Percentiles rank a stretch among this genome's conserved stretches.
Evolutionary conservation across 2,797 vertebrate species (phyloP).

Genomic region (Sitta carolinensis): DNA sequence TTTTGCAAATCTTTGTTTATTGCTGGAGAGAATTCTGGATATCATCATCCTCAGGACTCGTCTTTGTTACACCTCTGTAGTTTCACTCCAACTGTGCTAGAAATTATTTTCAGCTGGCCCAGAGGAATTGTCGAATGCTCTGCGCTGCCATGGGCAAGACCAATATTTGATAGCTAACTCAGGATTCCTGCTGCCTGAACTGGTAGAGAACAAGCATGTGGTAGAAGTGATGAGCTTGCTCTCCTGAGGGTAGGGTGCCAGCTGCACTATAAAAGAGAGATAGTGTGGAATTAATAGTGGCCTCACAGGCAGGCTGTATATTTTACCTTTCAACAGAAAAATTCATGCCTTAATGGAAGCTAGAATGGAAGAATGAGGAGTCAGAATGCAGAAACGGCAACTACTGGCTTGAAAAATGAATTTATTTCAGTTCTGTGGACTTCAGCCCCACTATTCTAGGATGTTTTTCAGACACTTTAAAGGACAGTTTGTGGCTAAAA

Average conservation of each 20-base stretch:
- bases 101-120: constrained; percentile 71
- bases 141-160: constrained; percentile 45
- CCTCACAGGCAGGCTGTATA: constrained; percentile 58
- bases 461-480: neutral
- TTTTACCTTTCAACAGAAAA: constrained; percentile 57
- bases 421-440: neutral
- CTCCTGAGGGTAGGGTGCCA: constrained; percentile 69
- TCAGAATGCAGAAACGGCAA: neutral
- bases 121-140: constrained; percentile 44
- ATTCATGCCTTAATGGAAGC: constrained; percentile 36
- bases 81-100: constrained; percentile 52
- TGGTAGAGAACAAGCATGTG: constrained; percentile 68
- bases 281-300: constrained; percentile 72
- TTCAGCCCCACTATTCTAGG: neutral
- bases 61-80: constrained; percentile 55
- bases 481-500: neutral
- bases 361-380: neutral
- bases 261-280: constrained; percentile 67
- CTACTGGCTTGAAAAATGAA: neutral
- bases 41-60: constrained; percentile 14
- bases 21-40: constrained; percentile 15
- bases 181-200: constrained; percentile 61
- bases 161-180: constrained; percentile 64
- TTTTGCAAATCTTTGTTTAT: constrained; percentile 46
- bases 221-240: constrained; percentile 68